Percentiles rank a stretch among this genome's conserved stretches.
phyloP scores from a whole-genome alignment of 2,797 vertebrate genomes.

The Trichosurus vulpecula region DNA sequence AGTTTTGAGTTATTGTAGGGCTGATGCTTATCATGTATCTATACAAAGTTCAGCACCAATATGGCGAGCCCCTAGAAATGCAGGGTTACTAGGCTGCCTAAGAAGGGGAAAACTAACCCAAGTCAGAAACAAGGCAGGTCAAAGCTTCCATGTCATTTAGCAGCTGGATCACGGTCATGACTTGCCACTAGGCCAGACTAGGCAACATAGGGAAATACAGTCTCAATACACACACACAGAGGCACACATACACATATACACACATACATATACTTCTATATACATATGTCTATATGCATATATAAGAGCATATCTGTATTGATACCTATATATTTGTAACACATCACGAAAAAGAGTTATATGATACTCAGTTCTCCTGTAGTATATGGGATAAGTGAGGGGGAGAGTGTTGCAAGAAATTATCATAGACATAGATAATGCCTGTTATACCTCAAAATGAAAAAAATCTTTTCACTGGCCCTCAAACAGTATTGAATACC shows the following conservation, averaged over 20 bases:
- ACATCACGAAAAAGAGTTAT: background rate
- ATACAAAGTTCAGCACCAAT: background rate
- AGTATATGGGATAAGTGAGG: background rate
- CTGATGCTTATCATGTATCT: background rate
- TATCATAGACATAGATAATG: background rate
- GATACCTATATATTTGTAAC: too few species aligned
- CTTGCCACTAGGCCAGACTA: background rate
- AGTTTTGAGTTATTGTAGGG: background rate
- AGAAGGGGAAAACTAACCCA: background rate
- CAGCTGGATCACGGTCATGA: background rate
- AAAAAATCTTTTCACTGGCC: accelerated
- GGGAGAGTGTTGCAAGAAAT: background rate
- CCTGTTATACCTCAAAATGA: background rate
- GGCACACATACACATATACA: too few species aligned
- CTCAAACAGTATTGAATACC: background rate
- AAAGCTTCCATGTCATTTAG: background rate
- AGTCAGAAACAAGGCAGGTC: background rate
- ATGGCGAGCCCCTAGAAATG: background rate
- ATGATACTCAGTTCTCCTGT: background rate
- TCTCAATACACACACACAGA: too few species aligned
- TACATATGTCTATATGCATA: background rate
- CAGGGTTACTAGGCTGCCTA: background rate
- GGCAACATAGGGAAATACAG: background rate
- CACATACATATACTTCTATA: too few species aligned
- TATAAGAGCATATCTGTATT: too few species aligned